Conservation (phyloP, 1,140 invertebrate species). For the Diorhabda elongata region DNA sequence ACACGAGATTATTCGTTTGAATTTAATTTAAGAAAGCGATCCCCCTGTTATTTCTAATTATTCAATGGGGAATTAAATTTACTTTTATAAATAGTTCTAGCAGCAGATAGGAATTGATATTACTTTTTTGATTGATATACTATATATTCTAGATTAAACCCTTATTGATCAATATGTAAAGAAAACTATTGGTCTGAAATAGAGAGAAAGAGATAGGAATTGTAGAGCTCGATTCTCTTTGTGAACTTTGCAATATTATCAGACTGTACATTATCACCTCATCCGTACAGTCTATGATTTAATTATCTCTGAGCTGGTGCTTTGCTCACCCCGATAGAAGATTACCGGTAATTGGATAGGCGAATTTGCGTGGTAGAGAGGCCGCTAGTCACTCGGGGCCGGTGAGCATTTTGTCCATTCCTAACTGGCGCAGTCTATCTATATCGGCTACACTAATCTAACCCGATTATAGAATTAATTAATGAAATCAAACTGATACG, state of each 20-base stretch:
- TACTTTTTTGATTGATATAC: no score
- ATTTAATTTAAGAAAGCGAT: no score
- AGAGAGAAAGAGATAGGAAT: not conserved
- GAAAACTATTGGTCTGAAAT: not conserved
- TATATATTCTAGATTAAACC: no score
- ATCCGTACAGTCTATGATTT: constrained; percentile 12
- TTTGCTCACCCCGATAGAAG: constrained; percentile 15
- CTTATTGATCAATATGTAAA: no score
- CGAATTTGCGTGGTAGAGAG: constrained; percentile 11
- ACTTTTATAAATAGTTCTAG: no score
- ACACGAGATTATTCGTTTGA: no score
- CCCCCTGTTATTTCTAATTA: no score
- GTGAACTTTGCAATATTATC: constrained; percentile 1
- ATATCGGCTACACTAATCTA: no score
- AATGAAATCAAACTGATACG: no score
- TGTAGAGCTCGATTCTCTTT: not conserved
- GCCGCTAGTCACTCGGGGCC: constrained; percentile 4
- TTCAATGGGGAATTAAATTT: no score
- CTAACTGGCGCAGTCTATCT: constrained; percentile 4
- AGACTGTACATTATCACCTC: constrained; percentile 1
- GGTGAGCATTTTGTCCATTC: constrained; percentile 7
- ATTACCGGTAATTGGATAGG: constrained; percentile 15
- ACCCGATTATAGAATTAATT: no score
- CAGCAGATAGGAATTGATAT: no score
- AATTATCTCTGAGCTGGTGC: constrained; percentile 13